Evolutionary conservation across 1,140 invertebrate genomes (phyloP).

Genomic region (Hirudo medicinalis): DNA sequence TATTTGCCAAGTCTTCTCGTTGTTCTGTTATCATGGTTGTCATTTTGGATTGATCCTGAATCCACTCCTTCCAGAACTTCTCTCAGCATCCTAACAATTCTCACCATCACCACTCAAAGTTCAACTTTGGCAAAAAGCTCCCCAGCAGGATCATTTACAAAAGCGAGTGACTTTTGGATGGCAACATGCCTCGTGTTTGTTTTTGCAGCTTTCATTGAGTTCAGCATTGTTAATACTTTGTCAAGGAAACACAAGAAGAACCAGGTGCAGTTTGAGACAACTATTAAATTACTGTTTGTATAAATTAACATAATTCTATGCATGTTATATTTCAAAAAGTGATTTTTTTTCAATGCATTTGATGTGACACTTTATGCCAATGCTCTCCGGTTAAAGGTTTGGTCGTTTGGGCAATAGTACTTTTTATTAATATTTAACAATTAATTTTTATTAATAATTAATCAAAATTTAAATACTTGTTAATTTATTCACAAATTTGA

Average conservation of each 20-base stretch:
- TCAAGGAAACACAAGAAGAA: constrained; percentile 27
- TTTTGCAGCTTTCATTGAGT: constrained; percentile 34
- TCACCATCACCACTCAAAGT: constrained; percentile 12
- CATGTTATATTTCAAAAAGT: too few species aligned
- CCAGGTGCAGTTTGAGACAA: not conserved
- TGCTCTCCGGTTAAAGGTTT: too few species aligned
- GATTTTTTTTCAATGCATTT: too few species aligned
- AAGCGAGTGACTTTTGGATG: constrained; percentile 38
- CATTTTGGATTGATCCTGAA: constrained; percentile 39
- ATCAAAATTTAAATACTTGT: too few species aligned
- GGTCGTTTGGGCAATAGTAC: too few species aligned
- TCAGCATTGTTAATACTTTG: constrained; percentile 33
- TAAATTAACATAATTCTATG: too few species aligned
- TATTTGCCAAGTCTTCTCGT: constrained; percentile 72
- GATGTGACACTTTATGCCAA: too few species aligned
- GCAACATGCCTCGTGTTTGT: constrained; percentile 35
- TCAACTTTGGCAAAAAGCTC: not conserved
- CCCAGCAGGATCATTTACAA: constrained; percentile 12
- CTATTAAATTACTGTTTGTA: too few species aligned
- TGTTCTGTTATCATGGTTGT: constrained; percentile 73
- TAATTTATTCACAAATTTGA: too few species aligned
- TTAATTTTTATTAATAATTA: too few species aligned
- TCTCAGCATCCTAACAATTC: constrained; percentile 15
- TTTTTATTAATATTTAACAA: too few species aligned
- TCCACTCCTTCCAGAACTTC: constrained; percentile 22